Percentiles rank a stretch among this genome's conserved stretches.
Conservation (phyloP, 2,888 invertebrate genomes). For the Lycophotia porphyrea region DNA sequence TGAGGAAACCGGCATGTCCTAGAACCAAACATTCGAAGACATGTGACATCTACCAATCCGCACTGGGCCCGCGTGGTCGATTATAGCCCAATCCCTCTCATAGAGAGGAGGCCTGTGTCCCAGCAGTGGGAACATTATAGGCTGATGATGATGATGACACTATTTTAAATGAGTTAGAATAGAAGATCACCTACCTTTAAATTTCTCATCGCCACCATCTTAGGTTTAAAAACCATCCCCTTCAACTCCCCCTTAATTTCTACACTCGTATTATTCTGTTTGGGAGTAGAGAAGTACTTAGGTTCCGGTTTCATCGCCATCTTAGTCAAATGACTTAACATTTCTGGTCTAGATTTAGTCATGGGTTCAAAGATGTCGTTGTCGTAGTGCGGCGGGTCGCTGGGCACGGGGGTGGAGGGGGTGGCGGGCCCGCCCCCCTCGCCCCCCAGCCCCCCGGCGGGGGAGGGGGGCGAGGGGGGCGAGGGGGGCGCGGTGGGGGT, state of each 20-base stretch:
- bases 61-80: too few relatives aligned
- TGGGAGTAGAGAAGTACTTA: constrained; percentile 63
- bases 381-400: constrained; percentile 57
- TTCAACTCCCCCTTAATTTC: constrained; percentile 66
- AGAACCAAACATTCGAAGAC: too few relatives aligned
- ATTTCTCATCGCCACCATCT: constrained; percentile 83
- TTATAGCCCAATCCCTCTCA: too few relatives aligned
- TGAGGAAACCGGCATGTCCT: too few relatives aligned
- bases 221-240: constrained; percentile 79
- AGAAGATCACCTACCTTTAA: too few relatives aligned
- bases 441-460: too few relatives aligned
- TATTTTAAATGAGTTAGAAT: too few relatives aligned
- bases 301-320: constrained; percentile 64
- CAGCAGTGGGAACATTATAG: too few relatives aligned
- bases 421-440: too few relatives aligned
- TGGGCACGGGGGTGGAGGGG: constrained; percentile 57
- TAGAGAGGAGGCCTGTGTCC: too few relatives aligned
- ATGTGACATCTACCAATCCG: too few relatives aligned
- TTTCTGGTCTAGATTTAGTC: constrained; percentile 55
- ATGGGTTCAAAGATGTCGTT: constrained; percentile 46
- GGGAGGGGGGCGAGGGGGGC: constrained; percentile 66
- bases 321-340: constrained; percentile 61
- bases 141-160: too few relatives aligned
- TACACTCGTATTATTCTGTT: constrained; percentile 45
- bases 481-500: constrained; percentile 82